Percentiles rank a stretch among this genome's conserved stretches.
Conservation (phyloP, 2,113 vertebrate species). For the Cathartes aura region DNA sequence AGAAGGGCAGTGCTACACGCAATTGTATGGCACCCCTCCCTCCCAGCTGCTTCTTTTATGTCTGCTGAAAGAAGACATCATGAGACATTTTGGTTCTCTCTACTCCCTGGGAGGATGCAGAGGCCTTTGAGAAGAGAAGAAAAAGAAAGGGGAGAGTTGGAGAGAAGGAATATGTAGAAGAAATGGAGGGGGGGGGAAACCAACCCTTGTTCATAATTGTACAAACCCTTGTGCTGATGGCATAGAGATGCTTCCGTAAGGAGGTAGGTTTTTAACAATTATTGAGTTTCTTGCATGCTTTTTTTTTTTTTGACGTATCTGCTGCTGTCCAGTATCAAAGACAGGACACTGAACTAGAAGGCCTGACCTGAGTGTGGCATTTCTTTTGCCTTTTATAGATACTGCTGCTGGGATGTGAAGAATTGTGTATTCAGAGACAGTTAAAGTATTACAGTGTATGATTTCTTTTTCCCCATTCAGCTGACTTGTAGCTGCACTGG, state of each 20-base stretch:
- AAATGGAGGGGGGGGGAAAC: accelerated
- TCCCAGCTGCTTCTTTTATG: not conserved
- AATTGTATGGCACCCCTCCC: not conserved
- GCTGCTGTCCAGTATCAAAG: not conserved
- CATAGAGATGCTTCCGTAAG: not conserved
- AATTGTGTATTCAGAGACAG: not conserved
- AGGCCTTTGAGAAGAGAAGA: not conserved
- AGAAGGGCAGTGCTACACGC: not conserved
- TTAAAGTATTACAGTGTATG: not conserved
- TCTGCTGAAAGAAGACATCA: not conserved
- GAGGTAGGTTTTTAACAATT: not conserved
- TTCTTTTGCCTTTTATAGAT: not conserved
- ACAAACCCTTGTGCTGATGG: not conserved
- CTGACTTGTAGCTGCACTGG: not conserved
- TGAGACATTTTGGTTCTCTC: not conserved
- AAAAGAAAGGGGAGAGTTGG: not conserved
- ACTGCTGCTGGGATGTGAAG: not conserved
- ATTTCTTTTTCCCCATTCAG: not conserved
- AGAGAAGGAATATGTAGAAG: not conserved
- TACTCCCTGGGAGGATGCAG: not conserved
- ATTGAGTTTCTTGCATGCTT: accelerated
- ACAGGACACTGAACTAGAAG: not conserved
- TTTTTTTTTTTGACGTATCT: not conserved
- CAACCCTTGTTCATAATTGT: not conserved
- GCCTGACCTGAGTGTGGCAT: not conserved